Percentiles rank a stretch among this genome's conserved stretches.
These are phyloP conservation scores for Sapayoa aenigma DNA, from an alignment of 2,113 vertebrate species.

Conservation along the genomic window DNA sequence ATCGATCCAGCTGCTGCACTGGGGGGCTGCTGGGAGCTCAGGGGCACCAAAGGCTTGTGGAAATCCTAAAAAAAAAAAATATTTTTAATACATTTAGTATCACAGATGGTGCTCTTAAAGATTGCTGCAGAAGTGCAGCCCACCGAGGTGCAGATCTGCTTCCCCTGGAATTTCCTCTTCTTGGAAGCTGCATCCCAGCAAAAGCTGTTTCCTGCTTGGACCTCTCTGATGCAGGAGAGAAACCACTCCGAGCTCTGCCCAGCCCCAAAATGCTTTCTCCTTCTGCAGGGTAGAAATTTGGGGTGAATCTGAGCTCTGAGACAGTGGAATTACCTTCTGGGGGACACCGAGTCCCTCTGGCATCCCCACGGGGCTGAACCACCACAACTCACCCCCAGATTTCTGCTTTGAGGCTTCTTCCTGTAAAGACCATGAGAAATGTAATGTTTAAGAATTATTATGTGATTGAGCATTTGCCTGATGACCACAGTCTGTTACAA, in stretches of 20 bases:
- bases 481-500: neutral
- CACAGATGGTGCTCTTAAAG: neutral
- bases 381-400: neutral
- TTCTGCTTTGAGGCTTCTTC: neutral
- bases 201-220: neutral
- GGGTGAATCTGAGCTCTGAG: neutral
- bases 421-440: neutral
- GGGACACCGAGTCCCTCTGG: too few relatives aligned
- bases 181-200: rapidly evolving
- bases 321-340: neutral
- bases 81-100: neutral
- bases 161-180: neutral
- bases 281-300: neutral
- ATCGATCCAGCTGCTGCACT: neutral
- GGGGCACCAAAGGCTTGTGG: neutral
- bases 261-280: too few relatives aligned
- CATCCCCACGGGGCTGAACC: neutral
- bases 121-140: neutral
- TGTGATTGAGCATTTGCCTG: neutral
- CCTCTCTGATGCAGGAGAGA: neutral
- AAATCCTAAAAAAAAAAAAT: neutral
- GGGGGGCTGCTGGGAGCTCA: neutral
- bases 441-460: neutral
- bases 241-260: neutral
- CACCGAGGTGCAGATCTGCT: rapidly evolving